Evolutionary conservation across 2,113 vertebrate species (phyloP).

Genomic region (Oreocharis arfaki): DNA sequence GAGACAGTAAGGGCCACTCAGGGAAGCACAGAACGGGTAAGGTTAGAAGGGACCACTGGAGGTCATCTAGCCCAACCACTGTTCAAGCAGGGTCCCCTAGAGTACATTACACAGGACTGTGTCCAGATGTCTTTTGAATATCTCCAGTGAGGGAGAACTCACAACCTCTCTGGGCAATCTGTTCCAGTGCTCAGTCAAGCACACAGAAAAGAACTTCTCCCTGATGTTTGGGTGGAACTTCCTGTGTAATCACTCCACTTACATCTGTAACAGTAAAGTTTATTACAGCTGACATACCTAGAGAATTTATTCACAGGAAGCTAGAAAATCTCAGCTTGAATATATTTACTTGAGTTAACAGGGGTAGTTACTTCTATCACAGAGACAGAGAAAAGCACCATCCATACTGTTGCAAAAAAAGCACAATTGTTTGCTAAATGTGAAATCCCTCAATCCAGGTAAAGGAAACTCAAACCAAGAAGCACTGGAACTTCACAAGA

Average conservation of each 20-base stretch:
- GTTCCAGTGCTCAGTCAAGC: neutral
- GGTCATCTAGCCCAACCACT: no score
- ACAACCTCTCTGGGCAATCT: neutral
- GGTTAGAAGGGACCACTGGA: neutral
- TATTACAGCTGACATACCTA: neutral
- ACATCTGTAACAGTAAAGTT: neutral
- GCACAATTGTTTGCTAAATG: neutral
- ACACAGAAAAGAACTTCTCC: neutral
- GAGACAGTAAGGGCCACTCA: neutral
- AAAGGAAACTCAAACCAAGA: neutral
- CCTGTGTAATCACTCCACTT: neutral
- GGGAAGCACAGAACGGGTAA: neutral
- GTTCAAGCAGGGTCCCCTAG: neutral
- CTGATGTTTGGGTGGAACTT: neutral
- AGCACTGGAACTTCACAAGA: neutral
- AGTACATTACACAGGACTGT: neutral
- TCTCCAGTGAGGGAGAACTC: neutral
- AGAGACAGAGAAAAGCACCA: accelerated
- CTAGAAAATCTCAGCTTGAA: neutral
- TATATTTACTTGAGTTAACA: neutral
- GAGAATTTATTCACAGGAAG: neutral
- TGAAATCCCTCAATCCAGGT: neutral
- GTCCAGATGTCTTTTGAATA: neutral
- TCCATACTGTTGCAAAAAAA: neutral
- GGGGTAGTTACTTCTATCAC: neutral